Base-by-base conservation (phyloP, 2,888 invertebrate species). In the Sinodicranocentrus sp. region DNA sequence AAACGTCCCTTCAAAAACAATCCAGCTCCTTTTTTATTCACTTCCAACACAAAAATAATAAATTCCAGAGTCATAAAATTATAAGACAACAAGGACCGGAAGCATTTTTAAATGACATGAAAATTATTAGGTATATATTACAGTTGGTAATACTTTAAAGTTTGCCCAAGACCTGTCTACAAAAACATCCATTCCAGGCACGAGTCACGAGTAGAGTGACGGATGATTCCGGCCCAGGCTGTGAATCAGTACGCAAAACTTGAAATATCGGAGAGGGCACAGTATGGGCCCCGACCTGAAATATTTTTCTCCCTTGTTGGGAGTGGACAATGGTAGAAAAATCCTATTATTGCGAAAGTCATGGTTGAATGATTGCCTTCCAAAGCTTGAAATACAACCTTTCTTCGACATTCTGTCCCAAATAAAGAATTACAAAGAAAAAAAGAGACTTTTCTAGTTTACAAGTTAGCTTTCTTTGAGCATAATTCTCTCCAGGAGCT, bases 381-480 rank as follows among this genome's bases (percentile, higher is more conserved):
- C 61, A 68, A 59, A 78, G 70, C 68, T 67, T 77, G 48, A 78
- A 78, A 78, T 78, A 68, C 78, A 78, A 44, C 67, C 70, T 61
- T 59, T 76, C 19, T 44, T 70, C 61, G 68, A 67, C 77, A 68
- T 68, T 61, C 57, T 78, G 68, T 70, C 43, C 75, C 44, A 44
- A 63, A 33, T 44, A 61, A 63, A 48, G 73, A 72, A 43, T 59
- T 25, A 33, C 57, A 59, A 63, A 75, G 43, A 67, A 63, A 26
- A 25, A 70, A 10, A 21, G 25, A n/a, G 52, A 52, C 26, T 59
- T 26, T 25, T 26, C 25, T 23, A 44, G 70, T 54, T 70, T 48
- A n/a, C n/a, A 54, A 70, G 26, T 21, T 26, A 19, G 28, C 19
- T 54, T 70, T 28, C 70, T 19, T 17, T 52, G 6, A 48, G 48